phyloP scores from a whole-genome alignment of 92 coral and sea anemone species.

The Siderastrea radians region DNA sequence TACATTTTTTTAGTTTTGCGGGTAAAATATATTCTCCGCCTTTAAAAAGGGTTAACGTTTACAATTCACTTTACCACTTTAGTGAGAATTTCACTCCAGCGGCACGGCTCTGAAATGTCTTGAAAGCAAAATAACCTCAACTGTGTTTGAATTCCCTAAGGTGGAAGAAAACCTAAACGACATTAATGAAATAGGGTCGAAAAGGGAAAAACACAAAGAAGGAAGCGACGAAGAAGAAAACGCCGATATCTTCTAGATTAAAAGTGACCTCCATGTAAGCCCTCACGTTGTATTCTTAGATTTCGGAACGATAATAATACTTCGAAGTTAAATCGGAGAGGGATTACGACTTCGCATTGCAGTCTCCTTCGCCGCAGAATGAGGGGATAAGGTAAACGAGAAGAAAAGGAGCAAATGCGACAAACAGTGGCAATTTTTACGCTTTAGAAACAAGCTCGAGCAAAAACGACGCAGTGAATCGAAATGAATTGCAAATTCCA shows the following conservation, averaged over 20 bases:
- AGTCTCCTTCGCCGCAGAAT: neutral
- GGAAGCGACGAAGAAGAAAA: neutral
- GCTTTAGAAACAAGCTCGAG: conserved; percentile 57
- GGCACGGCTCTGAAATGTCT: conserved; percentile 39
- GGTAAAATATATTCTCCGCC: too few species aligned
- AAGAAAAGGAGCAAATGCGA: neutral
- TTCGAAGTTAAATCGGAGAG: neutral
- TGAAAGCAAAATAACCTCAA: conserved; percentile 13
- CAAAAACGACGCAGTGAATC: conserved; percentile 55
- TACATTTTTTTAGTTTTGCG: too few species aligned
- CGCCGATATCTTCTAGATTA: neutral
- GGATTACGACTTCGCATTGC: neutral
- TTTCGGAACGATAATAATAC: neutral
- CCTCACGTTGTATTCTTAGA: conserved; percentile 1
- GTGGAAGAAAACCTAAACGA: neutral
- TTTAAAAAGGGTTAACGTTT: too few species aligned
- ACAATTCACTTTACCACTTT: neutral
- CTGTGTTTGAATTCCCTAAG: conserved; percentile 39
- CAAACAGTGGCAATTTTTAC: neutral
- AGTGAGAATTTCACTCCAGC: conserved; percentile 52
- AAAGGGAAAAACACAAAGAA: neutral
- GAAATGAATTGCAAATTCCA: conserved; percentile 56
- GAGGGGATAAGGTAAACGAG: neutral
- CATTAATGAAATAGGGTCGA: neutral
- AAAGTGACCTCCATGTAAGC: neutral